Evolutionary conservation across 1,140 invertebrate genomes (phyloP).

Genomic region (Eriosoma lanigerum): DNA sequence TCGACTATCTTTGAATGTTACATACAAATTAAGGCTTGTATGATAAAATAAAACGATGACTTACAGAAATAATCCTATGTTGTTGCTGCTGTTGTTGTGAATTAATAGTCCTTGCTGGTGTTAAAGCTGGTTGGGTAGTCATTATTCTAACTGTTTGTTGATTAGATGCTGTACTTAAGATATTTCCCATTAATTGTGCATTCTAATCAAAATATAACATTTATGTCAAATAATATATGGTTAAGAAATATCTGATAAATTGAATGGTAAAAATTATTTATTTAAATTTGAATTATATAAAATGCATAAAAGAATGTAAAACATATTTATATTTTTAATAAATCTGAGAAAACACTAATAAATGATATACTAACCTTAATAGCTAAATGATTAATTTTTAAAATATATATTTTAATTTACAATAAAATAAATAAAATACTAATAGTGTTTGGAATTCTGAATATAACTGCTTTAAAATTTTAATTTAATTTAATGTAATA

Average conservation of each 20-base stretch:
- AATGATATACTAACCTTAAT: too few relatives aligned
- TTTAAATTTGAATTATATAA: background rate
- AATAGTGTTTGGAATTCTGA: too few relatives aligned
- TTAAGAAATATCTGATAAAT: background rate
- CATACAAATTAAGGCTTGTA: too few relatives aligned
- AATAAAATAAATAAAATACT: too few relatives aligned
- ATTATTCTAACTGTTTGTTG: constrained; percentile 53
- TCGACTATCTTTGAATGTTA: too few relatives aligned
- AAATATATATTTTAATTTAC: too few relatives aligned
- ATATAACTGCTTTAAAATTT: too few relatives aligned
- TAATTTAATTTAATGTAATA: too few relatives aligned
- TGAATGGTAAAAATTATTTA: background rate
- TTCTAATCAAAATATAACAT: constrained; percentile 31
- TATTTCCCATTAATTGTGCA: constrained; percentile 46
- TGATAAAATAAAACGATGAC: constrained; percentile 30
- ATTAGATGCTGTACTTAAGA: constrained; percentile 24
- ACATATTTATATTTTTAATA: background rate
- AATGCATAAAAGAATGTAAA: background rate
- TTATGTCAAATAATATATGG: background rate
- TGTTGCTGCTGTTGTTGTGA: constrained; percentile 56
- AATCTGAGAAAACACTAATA: background rate
- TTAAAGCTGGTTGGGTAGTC: constrained; percentile 54
- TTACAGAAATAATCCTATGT: constrained; percentile 58
- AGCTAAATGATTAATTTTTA: too few relatives aligned
- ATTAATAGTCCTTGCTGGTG: constrained; percentile 33